Base-by-base conservation (phyloP, 2,888 invertebrate species). In the Himalopsyche tibetana region DNA sequence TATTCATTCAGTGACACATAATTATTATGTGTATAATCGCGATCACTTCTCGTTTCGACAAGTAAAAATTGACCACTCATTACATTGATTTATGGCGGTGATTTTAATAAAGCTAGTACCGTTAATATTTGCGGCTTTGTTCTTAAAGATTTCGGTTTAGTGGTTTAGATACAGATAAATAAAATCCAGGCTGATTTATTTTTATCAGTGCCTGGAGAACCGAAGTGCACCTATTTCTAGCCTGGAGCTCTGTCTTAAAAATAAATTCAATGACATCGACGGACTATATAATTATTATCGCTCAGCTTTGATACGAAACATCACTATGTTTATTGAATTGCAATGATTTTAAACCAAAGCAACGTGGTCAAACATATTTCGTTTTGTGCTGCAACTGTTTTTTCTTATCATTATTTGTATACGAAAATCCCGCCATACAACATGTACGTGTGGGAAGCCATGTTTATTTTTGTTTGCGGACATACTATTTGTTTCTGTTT, bases 141-240 rank as follows among this genome's bases (percentile, higher is more conserved):
- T 79, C 80, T 85, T 84, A 40, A 87, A 85, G 83, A 84, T 87
- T 83, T 85, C 85, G 84, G 85, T 87, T 87, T 81, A 85, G 74
- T 82, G 84, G 85, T 85, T 85, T 83, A 55, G 86, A 80, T 79
- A 83, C 84, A 85, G 85, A 88, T 87, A 88, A 86, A 84, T 81
- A 91, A 91, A 63, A 92, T 93, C 93, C 93, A 93, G 93, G 92
- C 92, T 92, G 91, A 91, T 93, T 93, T 93, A 93, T 93, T 93
- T 93, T 93, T 91, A 93, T 92, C 93, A 91, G 84, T 83, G 93
- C 93, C 93, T 93, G 93, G 93, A 93, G 93, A 93, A 93, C 93
- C 86, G 92, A 87, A 84, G 87, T 87, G 92, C 91, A 92, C 93
- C 93, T 93, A 93, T 93, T 93, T 93, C 93, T 93, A 93, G 93